These are phyloP conservation scores for Panulirus ornatus DNA, from an alignment of 1,140 invertebrate genomes.

Conservation along the genomic window DNA sequence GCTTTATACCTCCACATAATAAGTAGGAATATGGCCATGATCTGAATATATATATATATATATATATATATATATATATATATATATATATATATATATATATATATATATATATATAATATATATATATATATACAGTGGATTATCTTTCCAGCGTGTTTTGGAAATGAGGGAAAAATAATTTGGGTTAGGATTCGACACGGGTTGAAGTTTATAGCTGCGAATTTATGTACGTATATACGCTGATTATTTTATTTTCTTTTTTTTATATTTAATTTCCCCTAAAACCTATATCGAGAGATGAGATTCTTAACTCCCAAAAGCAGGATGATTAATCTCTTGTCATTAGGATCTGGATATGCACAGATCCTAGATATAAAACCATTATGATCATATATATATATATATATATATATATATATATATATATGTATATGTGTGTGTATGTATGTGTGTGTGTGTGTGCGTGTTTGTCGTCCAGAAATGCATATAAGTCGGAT, in stretches of 20 bases:
- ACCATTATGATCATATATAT: neutral
- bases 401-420: neutral
- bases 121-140: neutral
- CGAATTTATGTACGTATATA: neutral
- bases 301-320: neutral
- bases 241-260: neutral
- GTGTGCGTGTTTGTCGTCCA: neutral
- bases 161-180: too few species aligned
- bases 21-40: too few species aligned
- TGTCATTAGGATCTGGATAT: neutral
- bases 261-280: neutral
- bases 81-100: constrained; percentile 51
- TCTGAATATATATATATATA: constrained; percentile 14
- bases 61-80: constrained; percentile 46
- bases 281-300: too few species aligned
- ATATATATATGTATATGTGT: neutral
- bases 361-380: neutral
- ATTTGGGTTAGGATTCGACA: too few species aligned
- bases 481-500: neutral
- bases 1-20: neutral
- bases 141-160: neutral
- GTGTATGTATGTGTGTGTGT: neutral
- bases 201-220: too few species aligned
- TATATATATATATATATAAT: constrained; percentile 46
- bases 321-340: neutral